phyloP scores from a whole-genome alignment of 2,888 invertebrate species.

The Athalia rosae region DNA sequence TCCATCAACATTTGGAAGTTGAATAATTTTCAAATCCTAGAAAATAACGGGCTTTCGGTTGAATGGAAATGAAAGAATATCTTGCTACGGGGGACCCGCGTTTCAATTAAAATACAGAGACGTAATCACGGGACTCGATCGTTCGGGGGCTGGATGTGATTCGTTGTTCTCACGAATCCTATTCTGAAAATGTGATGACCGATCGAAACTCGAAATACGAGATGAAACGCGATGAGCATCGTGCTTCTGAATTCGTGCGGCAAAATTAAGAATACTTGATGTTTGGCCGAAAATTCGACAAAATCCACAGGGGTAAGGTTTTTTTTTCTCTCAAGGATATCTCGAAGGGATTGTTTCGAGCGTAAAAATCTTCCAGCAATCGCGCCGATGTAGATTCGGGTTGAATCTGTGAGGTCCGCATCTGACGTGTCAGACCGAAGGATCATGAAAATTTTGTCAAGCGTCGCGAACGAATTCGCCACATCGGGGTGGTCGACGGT shows the following conservation, averaged over 20 bases:
- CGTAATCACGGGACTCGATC: neutral
- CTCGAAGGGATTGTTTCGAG: neutral
- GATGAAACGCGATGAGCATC: no score
- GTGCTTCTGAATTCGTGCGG: no score
- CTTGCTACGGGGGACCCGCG: slow-evolving; percentile 6
- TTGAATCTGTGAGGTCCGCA: neutral
- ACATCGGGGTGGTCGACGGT: slow-evolving; percentile 35
- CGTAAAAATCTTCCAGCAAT: neutral
- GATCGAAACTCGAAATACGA: no score
- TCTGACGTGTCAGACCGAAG: slow-evolving; percentile 9
- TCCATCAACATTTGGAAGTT: neutral
- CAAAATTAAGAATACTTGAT: no score
- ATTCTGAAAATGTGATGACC: no score
- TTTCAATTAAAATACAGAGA: slow-evolving; percentile 36
- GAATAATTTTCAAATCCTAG: neutral
- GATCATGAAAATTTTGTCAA: slow-evolving; percentile 25
- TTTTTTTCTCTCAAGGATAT: no score
- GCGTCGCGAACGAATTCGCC: slow-evolving; percentile 31
- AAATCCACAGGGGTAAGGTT: no score
- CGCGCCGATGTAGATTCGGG: no score
- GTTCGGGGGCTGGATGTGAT: neutral
- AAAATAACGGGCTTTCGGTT: slow-evolving; percentile 17
- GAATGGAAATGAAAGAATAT: neutral
- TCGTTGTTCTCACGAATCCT: no score
- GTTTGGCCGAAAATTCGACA: no score